A percentile compares a stretch with the other conserved stretches of the same genome.
These are phyloP conservation scores for Zygothrica quintamaculata DNA, from an alignment of 2,888 invertebrate species.

Conservation along the genomic window DNA sequence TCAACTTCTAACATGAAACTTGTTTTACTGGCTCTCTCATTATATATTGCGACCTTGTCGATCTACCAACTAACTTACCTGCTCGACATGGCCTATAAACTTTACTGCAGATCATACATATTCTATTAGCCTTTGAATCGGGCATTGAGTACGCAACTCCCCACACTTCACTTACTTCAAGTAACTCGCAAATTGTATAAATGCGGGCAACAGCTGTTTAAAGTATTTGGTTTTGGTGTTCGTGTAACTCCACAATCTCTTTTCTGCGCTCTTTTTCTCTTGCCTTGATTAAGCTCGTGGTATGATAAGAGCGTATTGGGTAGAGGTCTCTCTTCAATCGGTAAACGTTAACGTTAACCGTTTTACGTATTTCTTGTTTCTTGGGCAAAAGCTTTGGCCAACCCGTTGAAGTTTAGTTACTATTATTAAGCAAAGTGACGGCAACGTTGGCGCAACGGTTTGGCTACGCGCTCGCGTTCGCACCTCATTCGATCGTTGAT, in stretches of 20 bases:
- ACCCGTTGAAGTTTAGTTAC: constrained; percentile 68
- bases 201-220: constrained; percentile 51
- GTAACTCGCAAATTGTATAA: constrained; percentile 8
- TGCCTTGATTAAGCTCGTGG: too few relatives aligned
- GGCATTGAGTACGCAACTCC: not conserved
- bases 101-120: not conserved
- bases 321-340: constrained; percentile 19
- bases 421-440: constrained; percentile 81
- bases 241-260: constrained; percentile 18
- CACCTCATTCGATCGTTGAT: constrained; percentile 57
- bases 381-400: constrained; percentile 45
- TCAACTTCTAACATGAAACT: constrained; percentile 18
- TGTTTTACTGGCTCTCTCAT: constrained; percentile 17
- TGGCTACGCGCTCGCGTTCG: constrained; percentile 53
- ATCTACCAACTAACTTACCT: not conserved
- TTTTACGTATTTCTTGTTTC: constrained; percentile 33
- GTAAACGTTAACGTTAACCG: constrained; percentile 44
- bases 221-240: too few relatives aligned
- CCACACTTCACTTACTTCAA: constrained; percentile 8
- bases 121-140: not conserved
- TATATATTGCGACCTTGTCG: constrained; percentile 40
- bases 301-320: not conserved
- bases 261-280: constrained; percentile 5
- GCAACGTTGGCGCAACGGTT: constrained; percentile 68
- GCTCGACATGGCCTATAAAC: constrained; percentile 9